These are phyloP conservation scores for Cariama cristata DNA, from an alignment of 2,113 vertebrate species.

Conservation along the genomic window DNA sequence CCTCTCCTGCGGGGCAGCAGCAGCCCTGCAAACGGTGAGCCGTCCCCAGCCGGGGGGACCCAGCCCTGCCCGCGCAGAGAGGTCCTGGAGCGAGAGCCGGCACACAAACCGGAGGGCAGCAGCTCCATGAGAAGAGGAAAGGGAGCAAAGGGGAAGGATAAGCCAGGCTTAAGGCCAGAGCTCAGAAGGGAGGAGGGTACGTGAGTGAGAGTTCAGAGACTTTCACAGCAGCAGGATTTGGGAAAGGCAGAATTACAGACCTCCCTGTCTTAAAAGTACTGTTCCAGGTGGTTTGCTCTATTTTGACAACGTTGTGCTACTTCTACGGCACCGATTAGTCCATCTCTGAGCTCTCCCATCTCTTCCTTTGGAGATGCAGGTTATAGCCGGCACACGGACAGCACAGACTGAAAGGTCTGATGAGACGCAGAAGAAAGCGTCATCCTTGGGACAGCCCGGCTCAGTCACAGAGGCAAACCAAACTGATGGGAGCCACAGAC, in stretches of 20 bases:
- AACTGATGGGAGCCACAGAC: rapidly evolving
- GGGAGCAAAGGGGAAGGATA: background rate
- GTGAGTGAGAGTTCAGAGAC: background rate
- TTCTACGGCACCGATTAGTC: background rate
- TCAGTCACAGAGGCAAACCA: rapidly evolving
- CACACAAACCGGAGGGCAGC: rapidly evolving
- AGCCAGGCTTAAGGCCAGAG: background rate
- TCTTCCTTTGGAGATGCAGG: background rate
- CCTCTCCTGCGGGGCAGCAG: background rate
- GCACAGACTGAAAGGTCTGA: background rate
- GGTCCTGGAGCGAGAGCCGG: background rate
- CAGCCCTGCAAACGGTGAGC: rapidly evolving
- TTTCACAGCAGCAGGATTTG: background rate
- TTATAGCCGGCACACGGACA: rapidly evolving
- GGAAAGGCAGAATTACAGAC: rapidly evolving
- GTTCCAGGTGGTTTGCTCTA: background rate
- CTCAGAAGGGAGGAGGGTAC: rapidly evolving
- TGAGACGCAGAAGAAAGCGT: rapidly evolving
- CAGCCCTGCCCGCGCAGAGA: rapidly evolving
- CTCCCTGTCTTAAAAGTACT: rapidly evolving
- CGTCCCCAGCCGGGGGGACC: rapidly evolving
- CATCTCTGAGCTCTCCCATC: background rate
- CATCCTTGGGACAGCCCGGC: background rate
- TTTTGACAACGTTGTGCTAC: rapidly evolving
- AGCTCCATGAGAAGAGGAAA: background rate